Evolutionary conservation across 37 sponge, comb jelly and placozoan genomes (phyloP).

Genomic region (Geodia barretti): DNA sequence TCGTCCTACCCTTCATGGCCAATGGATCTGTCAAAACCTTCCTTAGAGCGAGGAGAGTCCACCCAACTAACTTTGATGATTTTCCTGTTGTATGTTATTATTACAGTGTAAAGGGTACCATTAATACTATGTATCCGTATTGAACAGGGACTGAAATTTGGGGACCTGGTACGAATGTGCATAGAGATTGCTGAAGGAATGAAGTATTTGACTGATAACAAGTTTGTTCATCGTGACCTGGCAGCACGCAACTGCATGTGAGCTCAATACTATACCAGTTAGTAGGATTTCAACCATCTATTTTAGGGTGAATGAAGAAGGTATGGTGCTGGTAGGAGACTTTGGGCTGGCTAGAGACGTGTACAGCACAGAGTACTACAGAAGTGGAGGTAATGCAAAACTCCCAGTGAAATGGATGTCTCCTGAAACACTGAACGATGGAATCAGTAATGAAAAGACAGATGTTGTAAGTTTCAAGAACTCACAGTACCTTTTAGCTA

Average conservation of each 20-base stretch:
- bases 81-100: constrained; percentile 16
- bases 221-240: too few species aligned
- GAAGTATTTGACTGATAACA: too few species aligned
- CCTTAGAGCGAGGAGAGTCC: constrained; percentile 1
- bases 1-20: constrained; percentile 25
- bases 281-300: too few species aligned
- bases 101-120: too few species aligned
- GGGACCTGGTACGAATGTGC: too few species aligned
- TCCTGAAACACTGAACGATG: constrained; percentile 40
- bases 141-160: too few species aligned
- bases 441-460: constrained; percentile 35
- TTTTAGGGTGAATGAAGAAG: constrained; percentile 16
- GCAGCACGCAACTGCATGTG: too few species aligned
- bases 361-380: constrained; percentile 22
- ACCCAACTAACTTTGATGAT: constrained; percentile 8
- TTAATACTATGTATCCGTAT: too few species aligned
- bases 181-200: too few species aligned
- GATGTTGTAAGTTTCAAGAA: constrained; percentile 51
- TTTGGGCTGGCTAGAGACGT: constrained; percentile 46
- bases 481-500: too few species aligned
- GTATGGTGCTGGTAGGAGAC: constrained; percentile 33
- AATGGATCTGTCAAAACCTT: constrained; percentile 23
- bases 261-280: too few species aligned
- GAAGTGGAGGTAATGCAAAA: background rate
- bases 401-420: constrained; percentile 50